Percentiles rank a stretch among this genome's conserved stretches.
Conservation (phyloP, 2,113 vertebrate genomes). For the Pandion haliaetus region DNA sequence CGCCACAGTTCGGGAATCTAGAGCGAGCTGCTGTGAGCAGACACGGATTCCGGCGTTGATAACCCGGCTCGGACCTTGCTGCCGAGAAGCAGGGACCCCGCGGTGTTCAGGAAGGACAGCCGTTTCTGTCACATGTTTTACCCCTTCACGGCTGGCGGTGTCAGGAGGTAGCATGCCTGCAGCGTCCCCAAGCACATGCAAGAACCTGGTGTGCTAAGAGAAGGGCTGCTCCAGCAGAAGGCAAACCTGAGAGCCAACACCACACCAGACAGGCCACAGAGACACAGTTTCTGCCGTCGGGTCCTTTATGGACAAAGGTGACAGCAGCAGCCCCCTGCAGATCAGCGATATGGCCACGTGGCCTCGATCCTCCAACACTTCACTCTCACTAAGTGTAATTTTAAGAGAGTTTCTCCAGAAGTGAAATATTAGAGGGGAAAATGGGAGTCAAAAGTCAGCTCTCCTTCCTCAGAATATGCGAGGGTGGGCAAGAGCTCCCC, state of each 20-base stretch:
- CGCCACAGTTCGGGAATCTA: rapidly evolving
- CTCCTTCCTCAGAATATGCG: background rate
- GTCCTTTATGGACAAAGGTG: background rate
- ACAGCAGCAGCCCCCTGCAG: background rate
- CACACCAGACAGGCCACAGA: background rate
- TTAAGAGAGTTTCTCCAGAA: background rate
- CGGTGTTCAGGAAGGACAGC: background rate
- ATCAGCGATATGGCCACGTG: rapidly evolving
- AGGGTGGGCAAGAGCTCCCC: background rate
- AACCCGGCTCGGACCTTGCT: background rate
- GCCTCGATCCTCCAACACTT: background rate
- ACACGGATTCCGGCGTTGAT: background rate
- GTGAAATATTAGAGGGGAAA: background rate
- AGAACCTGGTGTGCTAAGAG: background rate
- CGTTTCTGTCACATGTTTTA: background rate
- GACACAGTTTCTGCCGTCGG: background rate
- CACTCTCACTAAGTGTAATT: background rate
- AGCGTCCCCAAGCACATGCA: rapidly evolving
- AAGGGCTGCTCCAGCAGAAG: background rate
- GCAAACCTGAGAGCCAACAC: background rate
- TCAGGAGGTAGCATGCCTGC: background rate
- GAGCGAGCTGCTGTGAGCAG: background rate
- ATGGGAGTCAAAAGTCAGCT: background rate
- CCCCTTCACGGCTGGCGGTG: background rate
- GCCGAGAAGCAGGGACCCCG: rapidly evolving